Conservation (phyloP, 1,140 invertebrate genomes). For the Rhopalosiphum maidis region DNA sequence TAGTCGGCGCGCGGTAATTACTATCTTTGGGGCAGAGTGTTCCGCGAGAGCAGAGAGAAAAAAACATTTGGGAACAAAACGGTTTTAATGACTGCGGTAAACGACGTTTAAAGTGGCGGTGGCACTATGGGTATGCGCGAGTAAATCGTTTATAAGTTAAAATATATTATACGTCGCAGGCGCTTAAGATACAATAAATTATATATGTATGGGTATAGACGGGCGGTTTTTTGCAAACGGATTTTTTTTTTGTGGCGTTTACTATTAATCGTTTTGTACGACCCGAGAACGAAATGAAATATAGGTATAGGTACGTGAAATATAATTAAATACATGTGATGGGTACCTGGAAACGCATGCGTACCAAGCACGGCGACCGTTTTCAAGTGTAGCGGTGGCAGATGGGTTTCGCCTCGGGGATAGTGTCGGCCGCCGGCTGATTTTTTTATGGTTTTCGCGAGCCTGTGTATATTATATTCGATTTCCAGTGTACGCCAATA, state of each 20-base stretch:
- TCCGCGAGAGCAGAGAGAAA: not conserved
- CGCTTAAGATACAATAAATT: not conserved
- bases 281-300: not conserved
- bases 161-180: not conserved
- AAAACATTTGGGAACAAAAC: conserved; percentile 13
- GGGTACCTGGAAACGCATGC: not conserved
- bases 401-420: not conserved
- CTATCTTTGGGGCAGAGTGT: not conserved
- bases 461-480: not conserved
- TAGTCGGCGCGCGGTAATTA: conserved; percentile 23
- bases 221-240: not conserved
- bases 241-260: not conserved
- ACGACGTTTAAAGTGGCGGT: conserved; percentile 10
- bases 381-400: not conserved
- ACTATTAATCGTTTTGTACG: not conserved
- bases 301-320: not conserved
- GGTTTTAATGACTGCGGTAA: conserved; percentile 33
- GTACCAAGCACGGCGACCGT: not conserved
- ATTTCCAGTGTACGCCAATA: conserved; percentile 4
- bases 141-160: conserved; percentile 5
- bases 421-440: not conserved
- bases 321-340: not conserved
- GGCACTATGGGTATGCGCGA: not conserved
- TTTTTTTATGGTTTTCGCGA: conserved; percentile 41
- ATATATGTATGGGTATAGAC: not conserved